A percentile compares a stretch with the other conserved stretches of the same genome.
phyloP scores from a whole-genome alignment of 1,140 invertebrate species.

The Calephelis virginiensis region DNA sequence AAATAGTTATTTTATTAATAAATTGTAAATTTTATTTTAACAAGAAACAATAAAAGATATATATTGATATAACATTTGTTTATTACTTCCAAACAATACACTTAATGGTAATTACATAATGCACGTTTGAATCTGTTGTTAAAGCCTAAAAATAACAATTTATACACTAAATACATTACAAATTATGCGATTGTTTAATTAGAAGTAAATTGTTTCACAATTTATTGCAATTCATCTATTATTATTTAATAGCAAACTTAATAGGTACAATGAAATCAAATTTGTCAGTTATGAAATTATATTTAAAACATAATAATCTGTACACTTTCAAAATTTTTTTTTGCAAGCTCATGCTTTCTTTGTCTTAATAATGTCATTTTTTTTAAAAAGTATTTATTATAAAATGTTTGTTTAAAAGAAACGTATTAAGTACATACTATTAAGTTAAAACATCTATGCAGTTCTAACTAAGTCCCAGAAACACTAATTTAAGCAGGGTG shows the following conservation, averaged over 20 bases:
- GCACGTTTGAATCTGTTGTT: slow-evolving; percentile 17
- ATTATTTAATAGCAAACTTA: not conserved
- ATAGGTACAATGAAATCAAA: not conserved
- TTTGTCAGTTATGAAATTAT: not conserved
- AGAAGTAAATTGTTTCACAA: not conserved
- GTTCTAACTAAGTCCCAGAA: no score
- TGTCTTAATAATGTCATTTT: no score
- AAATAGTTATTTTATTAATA: no score
- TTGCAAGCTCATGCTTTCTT: no score
- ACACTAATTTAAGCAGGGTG: no score
- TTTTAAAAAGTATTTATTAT: no score
- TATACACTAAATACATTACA: not conserved
- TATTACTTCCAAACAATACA: slow-evolving; percentile 25
- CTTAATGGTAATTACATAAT: slow-evolving; percentile 33
- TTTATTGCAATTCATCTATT: not conserved
- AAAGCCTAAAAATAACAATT: slow-evolving; percentile 5
- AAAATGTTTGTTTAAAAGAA: no score
- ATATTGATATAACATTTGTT: slow-evolving; percentile 9
- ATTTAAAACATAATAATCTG: not conserved
- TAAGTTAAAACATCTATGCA: no score
- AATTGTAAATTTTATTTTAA: not conserved
- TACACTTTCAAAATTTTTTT: no score
- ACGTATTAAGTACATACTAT: no score
- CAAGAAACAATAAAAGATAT: not conserved
- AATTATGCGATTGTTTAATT: slow-evolving; percentile 1